Evolutionary conservation across 1,140 invertebrate species (phyloP), one percentile per base, ranked within the genome.

Genomic region (Vanessa tameamea): DNA sequence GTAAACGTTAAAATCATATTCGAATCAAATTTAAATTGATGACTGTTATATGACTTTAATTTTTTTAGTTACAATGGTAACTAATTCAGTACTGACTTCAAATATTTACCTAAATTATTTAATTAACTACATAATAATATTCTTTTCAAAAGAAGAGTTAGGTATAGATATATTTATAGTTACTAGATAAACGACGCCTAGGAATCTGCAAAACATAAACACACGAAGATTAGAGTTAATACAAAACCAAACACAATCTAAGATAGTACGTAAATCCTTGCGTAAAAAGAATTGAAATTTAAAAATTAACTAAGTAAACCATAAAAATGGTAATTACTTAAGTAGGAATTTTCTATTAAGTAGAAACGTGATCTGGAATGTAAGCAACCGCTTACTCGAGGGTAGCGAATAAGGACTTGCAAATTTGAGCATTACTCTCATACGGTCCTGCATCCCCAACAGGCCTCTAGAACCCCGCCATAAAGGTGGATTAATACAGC

Each of bases 401-500:
- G 55, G 65, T 68, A 69, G 48, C 71, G 51, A 72, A 55, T 72
- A 70, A 79, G 61, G 67, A 73, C 72, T 68, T 76, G 64, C 64
- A 73, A 78, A 73, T 73, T 72, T 64, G 64, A 57, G 57, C 74
- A 79, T 76, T 74, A 76, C 67, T 64, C 71, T 59, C 71, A 71
- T 69, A 70, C 63, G 64, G 73, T 69, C 63, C 73, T 66, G 64
- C 64, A 63, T 75, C 64, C 63, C 73, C 64, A 68, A 23, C 83
- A 82, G 84, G 83, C 82, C 82, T 83, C 85, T 83, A 83, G 84
- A 76, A 80, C 82, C 85, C 86, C 84, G 87, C 84, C 77, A 87
- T 90, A 89, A 90, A 91, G 88, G 88, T 91, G 88, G 88, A 90
- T 91, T 92, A 92, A 92, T 92, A 87, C 84, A 82, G 83, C 89